These are phyloP conservation scores for Hypanus sabinus DNA, from an alignment of 2,113 vertebrate species.

Conservation along the genomic window DNA sequence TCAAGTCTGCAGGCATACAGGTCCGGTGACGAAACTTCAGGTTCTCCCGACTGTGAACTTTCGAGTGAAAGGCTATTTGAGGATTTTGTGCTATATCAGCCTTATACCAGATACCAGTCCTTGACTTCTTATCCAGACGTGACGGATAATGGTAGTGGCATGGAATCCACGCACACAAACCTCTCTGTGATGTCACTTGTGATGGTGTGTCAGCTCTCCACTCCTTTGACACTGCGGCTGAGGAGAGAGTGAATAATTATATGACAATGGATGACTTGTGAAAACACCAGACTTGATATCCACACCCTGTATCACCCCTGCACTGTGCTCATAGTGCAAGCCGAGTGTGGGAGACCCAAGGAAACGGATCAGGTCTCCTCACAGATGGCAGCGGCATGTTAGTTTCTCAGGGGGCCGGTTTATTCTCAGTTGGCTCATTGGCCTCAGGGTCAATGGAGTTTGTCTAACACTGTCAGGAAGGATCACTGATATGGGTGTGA, in stretches of 20 bases:
- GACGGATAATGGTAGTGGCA: neutral
- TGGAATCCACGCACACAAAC: neutral
- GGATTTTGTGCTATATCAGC: too few relatives aligned
- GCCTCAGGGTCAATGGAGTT: too few relatives aligned
- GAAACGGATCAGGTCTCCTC: too few relatives aligned
- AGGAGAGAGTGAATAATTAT: neutral
- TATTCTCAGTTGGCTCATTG: too few relatives aligned
- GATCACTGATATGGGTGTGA: too few relatives aligned
- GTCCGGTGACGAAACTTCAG: neutral
- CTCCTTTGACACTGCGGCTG: neutral
- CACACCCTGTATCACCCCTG: too few relatives aligned
- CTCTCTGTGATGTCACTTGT: neutral
- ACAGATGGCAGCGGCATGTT: too few relatives aligned
- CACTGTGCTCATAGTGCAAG: too few relatives aligned
- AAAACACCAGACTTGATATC: too few relatives aligned
- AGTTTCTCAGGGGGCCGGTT: too few relatives aligned
- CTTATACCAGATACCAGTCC: neutral
- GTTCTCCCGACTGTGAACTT: neutral
- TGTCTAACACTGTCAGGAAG: too few relatives aligned
- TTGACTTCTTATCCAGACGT: neutral
- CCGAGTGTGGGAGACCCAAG: too few relatives aligned
- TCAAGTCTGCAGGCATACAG: neutral
- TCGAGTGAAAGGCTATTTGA: slow-evolving; percentile 8
- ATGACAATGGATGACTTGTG: neutral
- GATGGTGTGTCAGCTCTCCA: neutral